Evolutionary conservation across 2,113 vertebrate genomes (phyloP).

Genomic region (Stigmatopora nigra): DNA sequence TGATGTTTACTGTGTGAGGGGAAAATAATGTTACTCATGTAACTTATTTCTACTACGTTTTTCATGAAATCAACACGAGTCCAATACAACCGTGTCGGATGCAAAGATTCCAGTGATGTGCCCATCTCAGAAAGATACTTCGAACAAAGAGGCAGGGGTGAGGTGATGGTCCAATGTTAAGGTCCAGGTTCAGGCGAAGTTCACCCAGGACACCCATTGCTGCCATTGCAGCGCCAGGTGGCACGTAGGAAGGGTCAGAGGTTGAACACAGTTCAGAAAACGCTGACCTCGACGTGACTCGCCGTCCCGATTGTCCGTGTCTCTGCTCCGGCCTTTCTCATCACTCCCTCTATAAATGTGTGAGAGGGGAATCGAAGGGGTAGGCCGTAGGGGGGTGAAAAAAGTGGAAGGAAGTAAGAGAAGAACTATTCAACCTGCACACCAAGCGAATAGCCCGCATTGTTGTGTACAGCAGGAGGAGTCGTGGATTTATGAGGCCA

Average conservation of each 20-base stretch:
- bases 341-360: constrained; percentile 73
- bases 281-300: constrained; percentile 69
- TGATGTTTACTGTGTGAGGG: neutral
- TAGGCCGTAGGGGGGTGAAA: constrained; percentile 43
- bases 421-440: constrained; percentile 62
- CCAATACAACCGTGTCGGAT: neutral
- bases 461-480: constrained; percentile 79
- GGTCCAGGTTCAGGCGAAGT: constrained; percentile 89
- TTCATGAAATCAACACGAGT: neutral
- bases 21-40: neutral
- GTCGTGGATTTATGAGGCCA: constrained; percentile 82
- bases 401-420: constrained; percentile 63
- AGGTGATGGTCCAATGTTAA: constrained; percentile 73
- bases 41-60: neutral
- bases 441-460: constrained; percentile 75
- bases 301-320: constrained; percentile 55
- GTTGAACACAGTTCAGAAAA: constrained; percentile 81
- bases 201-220: constrained; percentile 62
- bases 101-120: constrained; percentile 4
- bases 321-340: constrained; percentile 55
- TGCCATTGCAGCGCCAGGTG: constrained; percentile 64
- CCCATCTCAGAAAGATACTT: constrained; percentile 9
- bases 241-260: constrained; percentile 72
- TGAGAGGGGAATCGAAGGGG: constrained; percentile 38
- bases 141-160: constrained; percentile 28